Evolutionary conservation across 2,797 vertebrate species (phyloP).

Genomic region (Loriculus beryllinus): DNA sequence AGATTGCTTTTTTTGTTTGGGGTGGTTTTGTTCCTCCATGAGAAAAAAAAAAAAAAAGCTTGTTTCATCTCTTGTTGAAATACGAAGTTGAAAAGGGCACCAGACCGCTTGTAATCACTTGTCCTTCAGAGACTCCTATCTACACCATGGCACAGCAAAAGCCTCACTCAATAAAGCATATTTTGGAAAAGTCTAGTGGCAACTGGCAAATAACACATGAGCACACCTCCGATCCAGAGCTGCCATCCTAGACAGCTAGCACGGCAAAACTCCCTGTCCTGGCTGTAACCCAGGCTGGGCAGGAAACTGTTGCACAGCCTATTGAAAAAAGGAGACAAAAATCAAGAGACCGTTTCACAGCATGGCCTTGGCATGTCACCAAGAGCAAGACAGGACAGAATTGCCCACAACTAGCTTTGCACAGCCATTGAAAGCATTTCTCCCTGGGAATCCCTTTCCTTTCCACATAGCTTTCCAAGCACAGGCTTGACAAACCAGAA

Average conservation of each 20-base stretch:
- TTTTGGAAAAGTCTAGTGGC: background rate
- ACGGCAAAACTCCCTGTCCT: background rate
- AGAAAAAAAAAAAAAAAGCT: background rate
- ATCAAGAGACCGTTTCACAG: background rate
- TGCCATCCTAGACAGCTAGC: background rate
- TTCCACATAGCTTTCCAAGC: conserved; percentile 7
- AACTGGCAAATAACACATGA: background rate
- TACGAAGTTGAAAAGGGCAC: background rate
- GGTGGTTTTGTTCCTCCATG: background rate
- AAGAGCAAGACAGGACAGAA: background rate
- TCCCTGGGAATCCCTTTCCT: conserved; percentile 13
- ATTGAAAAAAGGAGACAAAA: background rate
- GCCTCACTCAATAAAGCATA: background rate
- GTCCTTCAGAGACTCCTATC: background rate
- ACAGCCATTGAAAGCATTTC: background rate
- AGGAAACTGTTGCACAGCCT: background rate
- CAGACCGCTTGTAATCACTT: background rate
- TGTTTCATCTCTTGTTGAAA: background rate
- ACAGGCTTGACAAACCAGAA: conserved; percentile 32
- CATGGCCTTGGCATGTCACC: background rate
- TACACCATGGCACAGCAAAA: background rate
- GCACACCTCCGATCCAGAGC: background rate
- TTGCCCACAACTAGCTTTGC: background rate
- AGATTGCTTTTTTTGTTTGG: background rate
- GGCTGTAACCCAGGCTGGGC: background rate